Base-by-base conservation (phyloP, 2,113 vertebrate genomes). In the Saguinus midas region DNA sequence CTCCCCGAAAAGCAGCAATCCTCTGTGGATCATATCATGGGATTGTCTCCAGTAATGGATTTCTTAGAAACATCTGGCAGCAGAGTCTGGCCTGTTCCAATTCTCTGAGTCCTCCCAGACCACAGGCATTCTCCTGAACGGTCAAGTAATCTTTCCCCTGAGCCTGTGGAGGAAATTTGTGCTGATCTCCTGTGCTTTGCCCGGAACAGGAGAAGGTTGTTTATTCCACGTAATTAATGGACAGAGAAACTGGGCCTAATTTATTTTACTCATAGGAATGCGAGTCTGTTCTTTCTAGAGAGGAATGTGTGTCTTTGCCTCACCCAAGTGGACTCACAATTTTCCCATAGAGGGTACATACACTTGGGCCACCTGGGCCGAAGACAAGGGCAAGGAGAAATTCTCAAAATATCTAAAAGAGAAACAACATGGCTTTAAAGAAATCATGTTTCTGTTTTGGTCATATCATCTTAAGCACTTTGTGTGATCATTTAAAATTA, bases 201-300 rank as follows among this genome's bases (percentile, higher is more conserved):
- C 52, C 55, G 50, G 86, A 95, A 92, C 66, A 79, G 57, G 21
- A 89, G 73, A 97, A 90, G 90, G 58, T 92, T 97, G 97, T 97
- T 97, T 97, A 97, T 95, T 91, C 76, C 92, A 96, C 81, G 94
- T 95, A 97, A 97, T 96, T 97, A 97, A 97, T 96, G 96, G 90
- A 94, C 94, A 97, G 96, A 96, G 81, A 96, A 98, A 92, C 87
- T 37, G 43, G 68, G 80, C 90, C 86, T 94, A 96, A 97, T 97
- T 97, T 97, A 96, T 97, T 96, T 97, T 85, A 87, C 96, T 97
- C 95, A 3, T 57, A 96, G 96, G 96, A 97, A 96, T 96, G 92
- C 61, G 87, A 90, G 83, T 85, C 92, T 92, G 76, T 96, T 97
- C 94, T 95, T 97, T 95, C 50, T 80, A 94, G 92, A 95, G 55